Evolutionary conservation across 2,113 vertebrate genomes (phyloP), one percentile per base, ranked within the genome.

Genomic region (Vulpes ferrilata): DNA sequence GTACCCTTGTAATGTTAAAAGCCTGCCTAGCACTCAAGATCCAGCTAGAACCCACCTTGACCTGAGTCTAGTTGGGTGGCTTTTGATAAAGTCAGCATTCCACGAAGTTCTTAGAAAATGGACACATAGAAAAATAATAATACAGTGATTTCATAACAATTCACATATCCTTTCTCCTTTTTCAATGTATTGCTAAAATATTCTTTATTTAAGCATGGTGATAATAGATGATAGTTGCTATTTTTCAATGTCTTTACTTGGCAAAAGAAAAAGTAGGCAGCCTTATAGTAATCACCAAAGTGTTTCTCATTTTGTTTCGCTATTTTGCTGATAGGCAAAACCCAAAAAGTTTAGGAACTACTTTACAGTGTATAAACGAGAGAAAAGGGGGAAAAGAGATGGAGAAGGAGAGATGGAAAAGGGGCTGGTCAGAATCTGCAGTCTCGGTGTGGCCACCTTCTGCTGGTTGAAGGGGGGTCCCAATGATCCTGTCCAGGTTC

Each of bases 211-310:
- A 90, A 92, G 25, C 20, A 27, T 57, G 10, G 20, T 67, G 35
- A 64, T 73, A 53, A 69, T 65, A 60, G 12, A 71, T 81, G n/a
- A 62, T 51, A 25, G 35, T 17, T 93, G 62, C 48, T 95, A 53
- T 92, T 73, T 88, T 91, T 86, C 38, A 60, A 32, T 60, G 30
- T 57, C 55, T 13, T 85, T 73, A 3, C n/a, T 62, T 92, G 55
- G 74, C 35, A 67, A 84, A 96, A 88, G 22, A n/a, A 93, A 88
- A 90, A 85, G 30, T 51, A 84, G 15, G 43, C 15, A 85, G 43
- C 11, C 11, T 12, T 81, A 30, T 22, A 2, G 25, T 55, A n/a
- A 82, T 93, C 19, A n/a, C n/a, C 35, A 35, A 93, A 93, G 73
- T 65, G 13, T 55, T 71, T 97, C 88, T 67, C 27, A 38, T 65